phyloP scores from a whole-genome alignment of 35 echinoderm and acorn worm species.

The Heliocidaris tuberculata region DNA sequence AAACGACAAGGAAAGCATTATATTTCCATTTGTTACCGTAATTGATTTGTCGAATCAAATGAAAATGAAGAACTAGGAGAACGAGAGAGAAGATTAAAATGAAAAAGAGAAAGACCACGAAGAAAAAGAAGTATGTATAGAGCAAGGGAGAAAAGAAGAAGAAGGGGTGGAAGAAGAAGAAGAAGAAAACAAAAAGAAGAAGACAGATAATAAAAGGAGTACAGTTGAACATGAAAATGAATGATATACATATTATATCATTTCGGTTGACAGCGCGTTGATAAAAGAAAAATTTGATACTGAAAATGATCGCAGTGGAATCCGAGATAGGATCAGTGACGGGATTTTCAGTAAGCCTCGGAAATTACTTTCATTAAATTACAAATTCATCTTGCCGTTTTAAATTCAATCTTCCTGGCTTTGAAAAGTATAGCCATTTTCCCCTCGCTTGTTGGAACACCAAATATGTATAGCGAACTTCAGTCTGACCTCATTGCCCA shows the following conservation, averaged over 20 bases:
- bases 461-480: background rate
- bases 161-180: background rate
- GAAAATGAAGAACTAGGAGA: no score
- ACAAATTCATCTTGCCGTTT: conserved; percentile 24
- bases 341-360: conserved; percentile 6
- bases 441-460: background rate
- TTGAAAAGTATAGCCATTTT: background rate
- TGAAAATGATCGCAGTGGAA: conserved; percentile 24
- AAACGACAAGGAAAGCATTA: no score
- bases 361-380: conserved; percentile 34
- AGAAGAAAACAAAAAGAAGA: background rate
- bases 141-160: background rate
- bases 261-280: background rate
- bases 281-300: background rate
- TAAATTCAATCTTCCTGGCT: conserved; percentile 31
- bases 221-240: background rate
- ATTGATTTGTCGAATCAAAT: no score
- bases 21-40: no score
- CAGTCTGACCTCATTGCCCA: background rate
- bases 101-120: background rate
- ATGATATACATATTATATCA: background rate
- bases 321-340: conserved; percentile 3
- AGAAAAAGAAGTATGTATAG: background rate
- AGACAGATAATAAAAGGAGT: background rate
- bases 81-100: background rate